These are phyloP conservation scores for Halocynthia roretzi DNA, from an alignment of 23 tunicate species.

Conservation along the genomic window DNA sequence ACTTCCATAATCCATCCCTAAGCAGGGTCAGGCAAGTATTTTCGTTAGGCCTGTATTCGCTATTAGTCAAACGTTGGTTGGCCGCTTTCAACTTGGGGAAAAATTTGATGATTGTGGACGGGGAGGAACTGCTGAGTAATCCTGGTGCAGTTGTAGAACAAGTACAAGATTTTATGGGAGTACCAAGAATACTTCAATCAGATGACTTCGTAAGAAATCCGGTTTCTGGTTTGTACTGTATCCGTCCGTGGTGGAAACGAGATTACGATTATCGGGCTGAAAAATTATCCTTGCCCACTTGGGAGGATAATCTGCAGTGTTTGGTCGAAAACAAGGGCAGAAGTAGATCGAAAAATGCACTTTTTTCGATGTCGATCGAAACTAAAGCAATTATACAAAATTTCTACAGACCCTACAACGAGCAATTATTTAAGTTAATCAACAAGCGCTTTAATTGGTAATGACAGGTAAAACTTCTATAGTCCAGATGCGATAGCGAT, in stretches of 20 bases:
- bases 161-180: constrained; percentile 11
- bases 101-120: constrained; percentile 1
- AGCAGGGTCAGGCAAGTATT: background rate
- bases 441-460: too few species aligned
- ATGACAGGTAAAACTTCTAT: too few species aligned
- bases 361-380: background rate
- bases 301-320: constrained; percentile 14
- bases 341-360: background rate
- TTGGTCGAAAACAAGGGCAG: background rate
- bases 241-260: constrained; percentile 24
- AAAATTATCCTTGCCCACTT: background rate
- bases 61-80: constrained; percentile 16
- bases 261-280: constrained; percentile 11
- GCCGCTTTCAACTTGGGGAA: background rate
- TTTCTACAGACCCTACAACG: constrained; percentile 10
- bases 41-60: constrained; percentile 7
- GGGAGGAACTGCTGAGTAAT: constrained; percentile 12
- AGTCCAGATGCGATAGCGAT: too few species aligned
- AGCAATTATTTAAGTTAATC: too few species aligned
- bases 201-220: constrained; percentile 17
- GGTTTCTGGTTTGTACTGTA: constrained; percentile 13
- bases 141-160: constrained; percentile 9
- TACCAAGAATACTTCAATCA: background rate
- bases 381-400: background rate
- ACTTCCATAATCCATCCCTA: background rate